These are phyloP conservation scores for Aspidiotus destructor DNA, from an alignment of 2,888 invertebrate genomes.

Conservation along the genomic window DNA sequence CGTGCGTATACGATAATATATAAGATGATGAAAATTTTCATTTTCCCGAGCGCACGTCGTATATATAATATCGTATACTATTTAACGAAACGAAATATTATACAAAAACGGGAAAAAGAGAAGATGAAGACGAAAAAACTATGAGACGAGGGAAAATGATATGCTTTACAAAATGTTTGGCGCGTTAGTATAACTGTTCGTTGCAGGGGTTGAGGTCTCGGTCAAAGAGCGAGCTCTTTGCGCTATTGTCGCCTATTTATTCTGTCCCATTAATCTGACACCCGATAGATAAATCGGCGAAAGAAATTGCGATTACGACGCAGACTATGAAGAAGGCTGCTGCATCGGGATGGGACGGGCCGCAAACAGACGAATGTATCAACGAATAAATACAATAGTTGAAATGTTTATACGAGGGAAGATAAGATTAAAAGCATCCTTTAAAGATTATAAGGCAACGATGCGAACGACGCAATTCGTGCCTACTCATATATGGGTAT, in stretches of 20 bases:
- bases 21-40: too few species aligned
- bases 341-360: neutral
- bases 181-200: neutral
- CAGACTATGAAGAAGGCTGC: conserved; percentile 7
- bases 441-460: conserved; percentile 30
- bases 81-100: neutral
- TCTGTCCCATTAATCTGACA: conserved; percentile 38
- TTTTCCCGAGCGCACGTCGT: neutral
- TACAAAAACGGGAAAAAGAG: neutral
- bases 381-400: conserved; percentile 29
- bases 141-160: neutral
- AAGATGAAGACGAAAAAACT: neutral
- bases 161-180: conserved; percentile 13
- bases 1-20: neutral
- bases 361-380: conserved; percentile 26
- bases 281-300: conserved; percentile 32
- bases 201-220: conserved; percentile 28
- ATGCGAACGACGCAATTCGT: conserved; percentile 9
- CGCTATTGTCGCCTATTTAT: conserved; percentile 36
- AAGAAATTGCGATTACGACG: conserved; percentile 29
- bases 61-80: neutral
- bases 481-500: conserved; percentile 3
- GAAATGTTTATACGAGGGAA: conserved; percentile 32
- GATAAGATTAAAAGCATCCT: conserved; percentile 32
- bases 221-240: conserved; percentile 22